Evolutionary conservation across 2,888 invertebrate genomes (phyloP).

Genomic region (Chrysolina americana): DNA sequence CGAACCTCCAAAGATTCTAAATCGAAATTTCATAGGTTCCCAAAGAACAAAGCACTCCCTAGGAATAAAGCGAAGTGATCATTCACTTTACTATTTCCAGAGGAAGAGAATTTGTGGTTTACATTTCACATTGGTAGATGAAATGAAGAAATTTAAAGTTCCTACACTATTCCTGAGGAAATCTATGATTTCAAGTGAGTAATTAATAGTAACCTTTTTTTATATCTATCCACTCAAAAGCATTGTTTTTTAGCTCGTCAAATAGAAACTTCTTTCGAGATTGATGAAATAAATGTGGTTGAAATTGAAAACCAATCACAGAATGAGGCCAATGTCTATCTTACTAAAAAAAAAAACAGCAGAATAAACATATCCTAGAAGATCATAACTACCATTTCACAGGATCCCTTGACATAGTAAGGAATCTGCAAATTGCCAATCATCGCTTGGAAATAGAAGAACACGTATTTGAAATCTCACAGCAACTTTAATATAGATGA

Average conservation of each 20-base stretch:
- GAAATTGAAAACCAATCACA: constrained; percentile 8
- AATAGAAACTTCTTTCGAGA: not conserved
- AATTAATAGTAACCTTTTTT: too few relatives aligned
- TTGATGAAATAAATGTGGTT: constrained; percentile 17
- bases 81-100: not conserved
- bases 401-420: constrained; percentile 8
- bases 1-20: constrained; percentile 7
- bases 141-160: constrained; percentile 17
- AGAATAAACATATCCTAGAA: constrained; percentile 15
- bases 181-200: too few relatives aligned
- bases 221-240: too few relatives aligned
- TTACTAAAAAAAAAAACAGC: not conserved
- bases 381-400: constrained; percentile 24
- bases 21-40: constrained; percentile 15
- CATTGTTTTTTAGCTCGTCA: too few relatives aligned
- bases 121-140: constrained; percentile 13
- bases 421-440: constrained; percentile 13
- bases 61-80: too few relatives aligned
- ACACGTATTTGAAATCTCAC: constrained; percentile 13
- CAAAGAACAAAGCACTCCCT: not conserved
- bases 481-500: constrained; percentile 26
- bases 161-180: constrained; percentile 2
- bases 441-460: constrained; percentile 19
- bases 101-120: constrained; percentile 21
- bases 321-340: constrained; percentile 8